phyloP scores from a whole-genome alignment of 2,797 vertebrate species.

The Leontopithecus rosalia region DNA sequence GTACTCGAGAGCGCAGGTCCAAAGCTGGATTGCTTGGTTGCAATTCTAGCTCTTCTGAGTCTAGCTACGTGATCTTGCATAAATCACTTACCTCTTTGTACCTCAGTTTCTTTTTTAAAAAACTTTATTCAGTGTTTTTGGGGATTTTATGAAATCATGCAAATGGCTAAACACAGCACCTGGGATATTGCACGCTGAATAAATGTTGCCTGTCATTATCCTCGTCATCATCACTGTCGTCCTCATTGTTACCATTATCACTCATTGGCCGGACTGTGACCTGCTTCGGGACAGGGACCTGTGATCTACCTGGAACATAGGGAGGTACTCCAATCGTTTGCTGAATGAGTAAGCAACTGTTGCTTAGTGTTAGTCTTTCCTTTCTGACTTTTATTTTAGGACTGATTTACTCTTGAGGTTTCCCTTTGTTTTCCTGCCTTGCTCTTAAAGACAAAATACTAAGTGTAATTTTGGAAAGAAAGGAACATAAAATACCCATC shows the following conservation, averaged over 20 bases:
- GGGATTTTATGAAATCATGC: neutral
- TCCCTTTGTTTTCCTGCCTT: neutral
- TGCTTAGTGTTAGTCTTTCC: neutral
- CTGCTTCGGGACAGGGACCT: neutral
- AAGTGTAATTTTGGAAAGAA: neutral
- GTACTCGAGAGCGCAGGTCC: neutral
- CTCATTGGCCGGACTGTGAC: neutral
- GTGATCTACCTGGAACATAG: neutral
- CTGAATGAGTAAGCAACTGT: neutral
- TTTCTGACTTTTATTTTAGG: neutral
- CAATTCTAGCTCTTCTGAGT: neutral
- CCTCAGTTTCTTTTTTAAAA: neutral
- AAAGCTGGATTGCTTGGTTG: neutral
- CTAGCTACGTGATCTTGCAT: neutral
- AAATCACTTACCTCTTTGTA: neutral
- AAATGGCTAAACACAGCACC: neutral
- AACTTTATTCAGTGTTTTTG: neutral
- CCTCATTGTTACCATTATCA: neutral
- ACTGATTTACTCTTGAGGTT: neutral
- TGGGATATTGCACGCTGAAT: neutral
- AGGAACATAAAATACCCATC: neutral
- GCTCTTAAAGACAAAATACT: neutral
- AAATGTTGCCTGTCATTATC: neutral
- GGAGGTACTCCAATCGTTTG: neutral
- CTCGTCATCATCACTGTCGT: neutral